Percentiles rank a stretch among this genome's conserved stretches.
Conservation (phyloP, 1,140 invertebrate genomes). For the Atopsyche davidsoni region DNA sequence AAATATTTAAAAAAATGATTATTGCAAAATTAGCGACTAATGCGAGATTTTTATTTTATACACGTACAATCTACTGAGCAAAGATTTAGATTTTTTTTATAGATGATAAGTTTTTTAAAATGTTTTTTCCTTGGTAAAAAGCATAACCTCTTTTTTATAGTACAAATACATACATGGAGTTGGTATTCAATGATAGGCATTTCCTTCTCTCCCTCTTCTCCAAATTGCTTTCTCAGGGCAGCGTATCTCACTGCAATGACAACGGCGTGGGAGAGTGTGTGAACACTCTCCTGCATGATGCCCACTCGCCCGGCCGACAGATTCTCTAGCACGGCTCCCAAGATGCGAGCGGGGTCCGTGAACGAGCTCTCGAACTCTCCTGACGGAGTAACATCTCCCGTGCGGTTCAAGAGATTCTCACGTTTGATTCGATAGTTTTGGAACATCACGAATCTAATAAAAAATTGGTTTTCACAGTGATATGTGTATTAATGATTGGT, state of each 20-base stretch:
- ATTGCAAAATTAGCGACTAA: neutral
- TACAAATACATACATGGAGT: conserved; percentile 58
- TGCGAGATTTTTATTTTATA: no score
- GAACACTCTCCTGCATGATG: conserved; percentile 65
- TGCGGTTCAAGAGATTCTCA: conserved; percentile 77
- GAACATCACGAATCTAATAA: conserved; percentile 74
- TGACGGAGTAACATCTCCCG: conserved; percentile 77
- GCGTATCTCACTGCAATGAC: conserved; percentile 87
- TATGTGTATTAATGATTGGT: neutral
- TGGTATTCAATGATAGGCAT: conserved; percentile 88
- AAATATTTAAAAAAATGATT: neutral
- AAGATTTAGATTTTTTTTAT: no score
- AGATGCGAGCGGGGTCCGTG: conserved; percentile 69
- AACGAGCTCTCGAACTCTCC: conserved; percentile 75
- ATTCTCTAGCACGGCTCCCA: conserved; percentile 76
- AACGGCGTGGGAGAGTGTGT: conserved; percentile 66
- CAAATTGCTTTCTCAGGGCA: conserved; percentile 85
- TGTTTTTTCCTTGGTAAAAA: conserved; percentile 6
- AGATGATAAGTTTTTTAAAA: no score
- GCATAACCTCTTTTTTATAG: neutral
- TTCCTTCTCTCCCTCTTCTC: conserved; percentile 60
- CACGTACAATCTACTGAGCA: no score
- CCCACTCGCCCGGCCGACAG: conserved; percentile 76
- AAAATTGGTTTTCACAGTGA: conserved; percentile 5
- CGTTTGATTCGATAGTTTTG: conserved; percentile 78